phyloP scores from a whole-genome alignment of 2,888 invertebrate genomes.

The Pseudoips prasinana region DNA sequence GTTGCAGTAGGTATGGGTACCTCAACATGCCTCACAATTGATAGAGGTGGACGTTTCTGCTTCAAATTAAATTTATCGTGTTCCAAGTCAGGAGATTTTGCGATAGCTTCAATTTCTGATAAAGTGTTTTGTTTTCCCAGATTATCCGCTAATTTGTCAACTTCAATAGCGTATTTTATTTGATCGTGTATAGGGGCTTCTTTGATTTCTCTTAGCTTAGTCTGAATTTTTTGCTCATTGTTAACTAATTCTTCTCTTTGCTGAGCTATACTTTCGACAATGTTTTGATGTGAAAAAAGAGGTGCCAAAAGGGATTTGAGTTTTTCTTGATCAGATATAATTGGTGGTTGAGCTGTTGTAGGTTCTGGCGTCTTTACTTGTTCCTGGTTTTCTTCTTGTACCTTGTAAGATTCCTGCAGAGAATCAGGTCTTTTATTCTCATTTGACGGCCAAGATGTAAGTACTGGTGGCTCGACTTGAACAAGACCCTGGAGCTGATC shows the following conservation, averaged over 20 bases:
- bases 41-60: slow-evolving; percentile 32
- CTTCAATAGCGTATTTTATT: slow-evolving; percentile 43
- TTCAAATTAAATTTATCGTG: too few species aligned
- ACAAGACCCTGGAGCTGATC: background rate
- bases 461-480: background rate
- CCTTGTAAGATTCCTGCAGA: background rate
- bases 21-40: slow-evolving; percentile 36
- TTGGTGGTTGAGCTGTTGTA: background rate
- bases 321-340: slow-evolving; percentile 14
- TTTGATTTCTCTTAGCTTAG: slow-evolving; percentile 39
- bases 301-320: slow-evolving; percentile 26
- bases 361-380: background rate
- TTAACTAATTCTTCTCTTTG: slow-evolving; percentile 32
- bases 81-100: slow-evolving; percentile 30
- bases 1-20: slow-evolving; percentile 16
- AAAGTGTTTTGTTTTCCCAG: slow-evolving; percentile 48
- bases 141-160: slow-evolving; percentile 45
- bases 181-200: slow-evolving; percentile 50
- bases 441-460: background rate
- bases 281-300: slow-evolving; percentile 26
- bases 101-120: slow-evolving; percentile 44
- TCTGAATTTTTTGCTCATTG: slow-evolving; percentile 28
- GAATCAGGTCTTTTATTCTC: background rate
- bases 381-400: background rate
- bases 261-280: slow-evolving; percentile 26